Conservation (phyloP, 1,140 invertebrate species). For the Drosophila equinoxialis region DNA sequence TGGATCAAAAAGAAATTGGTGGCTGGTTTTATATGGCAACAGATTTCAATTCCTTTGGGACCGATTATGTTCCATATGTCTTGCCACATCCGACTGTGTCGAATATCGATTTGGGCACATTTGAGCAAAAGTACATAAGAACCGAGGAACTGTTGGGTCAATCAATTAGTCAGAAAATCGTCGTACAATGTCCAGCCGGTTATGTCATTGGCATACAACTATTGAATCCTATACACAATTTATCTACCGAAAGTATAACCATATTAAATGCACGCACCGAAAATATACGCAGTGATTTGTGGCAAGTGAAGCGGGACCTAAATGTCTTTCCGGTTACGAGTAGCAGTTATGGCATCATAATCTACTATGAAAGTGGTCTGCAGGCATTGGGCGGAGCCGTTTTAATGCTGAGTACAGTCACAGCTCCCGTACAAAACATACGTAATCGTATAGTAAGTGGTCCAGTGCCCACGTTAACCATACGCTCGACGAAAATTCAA, state of each 20-base stretch:
- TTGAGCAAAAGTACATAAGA: slow-evolving; percentile 90
- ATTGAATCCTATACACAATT: slow-evolving; percentile 93
- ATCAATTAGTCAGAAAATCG: slow-evolving; percentile 85
- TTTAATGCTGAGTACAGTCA: slow-evolving; percentile 91
- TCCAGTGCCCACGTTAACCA: slow-evolving; percentile 88
- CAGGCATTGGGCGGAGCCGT: slow-evolving; percentile 92
- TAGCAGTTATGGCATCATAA: slow-evolving; percentile 90
- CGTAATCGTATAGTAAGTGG: slow-evolving; percentile 89
- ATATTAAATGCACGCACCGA: slow-evolving; percentile 90
- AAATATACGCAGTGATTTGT: slow-evolving; percentile 86
- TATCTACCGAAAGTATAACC: slow-evolving; percentile 91
- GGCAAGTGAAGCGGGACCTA: slow-evolving; percentile 91
- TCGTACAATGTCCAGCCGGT: slow-evolving; percentile 88
- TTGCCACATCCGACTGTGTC: slow-evolving; percentile 85
- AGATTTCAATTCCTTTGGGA: slow-evolving; percentile 87
- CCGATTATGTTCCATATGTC: slow-evolving; percentile 88
- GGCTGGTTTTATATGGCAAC: slow-evolving; percentile 92
- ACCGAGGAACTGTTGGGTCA: slow-evolving; percentile 87
- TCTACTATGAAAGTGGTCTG: slow-evolving; percentile 92
- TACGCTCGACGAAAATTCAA: slow-evolving; percentile 89
- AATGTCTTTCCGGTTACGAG: slow-evolving; percentile 94
- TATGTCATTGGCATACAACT: slow-evolving; percentile 92
- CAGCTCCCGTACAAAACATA: slow-evolving; percentile 88
- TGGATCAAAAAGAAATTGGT: slow-evolving; percentile 94
- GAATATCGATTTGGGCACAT: slow-evolving; percentile 87